Percentiles rank a stretch among this genome's conserved stretches.
These are phyloP conservation scores for Atopsyche davidsoni DNA, from an alignment of 1,140 invertebrate genomes.

Conservation along the genomic window DNA sequence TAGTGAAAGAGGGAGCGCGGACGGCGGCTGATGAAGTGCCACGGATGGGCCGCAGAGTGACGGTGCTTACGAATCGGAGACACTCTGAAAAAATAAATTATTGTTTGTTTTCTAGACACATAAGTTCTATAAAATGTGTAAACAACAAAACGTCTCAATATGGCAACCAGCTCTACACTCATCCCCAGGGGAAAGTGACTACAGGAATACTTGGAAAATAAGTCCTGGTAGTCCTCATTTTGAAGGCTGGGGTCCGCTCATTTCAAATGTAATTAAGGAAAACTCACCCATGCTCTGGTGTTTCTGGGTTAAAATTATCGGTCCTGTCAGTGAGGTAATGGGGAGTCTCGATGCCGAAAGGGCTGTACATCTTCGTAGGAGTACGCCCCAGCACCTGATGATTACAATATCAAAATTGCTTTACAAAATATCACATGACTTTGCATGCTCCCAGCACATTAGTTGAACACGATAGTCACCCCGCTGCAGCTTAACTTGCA, in stretches of 20 bases:
- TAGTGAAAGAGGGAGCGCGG: slow-evolving; percentile 25
- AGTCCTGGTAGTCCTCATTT: too few relatives aligned
- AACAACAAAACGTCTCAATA: background rate
- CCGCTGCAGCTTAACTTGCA: background rate
- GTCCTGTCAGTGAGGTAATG: slow-evolving; percentile 30
- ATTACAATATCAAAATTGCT: background rate
- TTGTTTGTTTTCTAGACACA: too few relatives aligned
- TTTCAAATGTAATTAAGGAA: background rate
- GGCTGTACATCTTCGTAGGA: slow-evolving; percentile 45
- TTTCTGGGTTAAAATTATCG: slow-evolving; percentile 45
- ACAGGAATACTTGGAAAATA: too few relatives aligned
- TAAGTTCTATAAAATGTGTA: background rate
- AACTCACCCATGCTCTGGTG: slow-evolving; percentile 45
- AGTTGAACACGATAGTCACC: background rate
- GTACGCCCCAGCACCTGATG: slow-evolving; percentile 38
- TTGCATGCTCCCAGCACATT: background rate
- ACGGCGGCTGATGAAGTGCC: slow-evolving; percentile 25
- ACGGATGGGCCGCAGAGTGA: slow-evolving; percentile 18
- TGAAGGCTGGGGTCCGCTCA: too few relatives aligned
- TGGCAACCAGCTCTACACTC: background rate
- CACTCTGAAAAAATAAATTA: slow-evolving; percentile 12
- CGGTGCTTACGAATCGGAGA: slow-evolving; percentile 24
- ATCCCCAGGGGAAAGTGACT: too few relatives aligned
- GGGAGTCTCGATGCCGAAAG: slow-evolving; percentile 47
- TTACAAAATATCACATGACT: background rate